Conservation (phyloP, 2,888 invertebrate genomes). For the Orthosia gothica region DNA sequence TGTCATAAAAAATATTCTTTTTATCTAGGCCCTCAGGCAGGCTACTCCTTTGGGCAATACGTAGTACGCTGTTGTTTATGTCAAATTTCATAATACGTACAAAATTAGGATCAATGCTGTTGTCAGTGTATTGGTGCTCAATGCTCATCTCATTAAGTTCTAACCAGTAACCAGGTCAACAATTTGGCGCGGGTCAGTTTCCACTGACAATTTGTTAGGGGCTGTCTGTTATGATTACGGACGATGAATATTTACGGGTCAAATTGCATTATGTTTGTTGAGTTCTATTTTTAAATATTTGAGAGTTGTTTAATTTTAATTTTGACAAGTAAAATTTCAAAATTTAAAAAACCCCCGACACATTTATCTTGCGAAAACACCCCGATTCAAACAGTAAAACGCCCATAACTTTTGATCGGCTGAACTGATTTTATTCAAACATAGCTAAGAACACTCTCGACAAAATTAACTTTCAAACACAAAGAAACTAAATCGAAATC, state of each 20-base stretch:
- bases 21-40: neutral
- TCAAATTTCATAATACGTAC: neutral
- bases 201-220: constrained; percentile 25
- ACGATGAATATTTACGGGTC: constrained; percentile 25
- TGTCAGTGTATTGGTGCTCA: constrained; percentile 17
- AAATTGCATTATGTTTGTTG: neutral
- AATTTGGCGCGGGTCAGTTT: constrained; percentile 23
- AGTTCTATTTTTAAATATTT: neutral
- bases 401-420: no score
- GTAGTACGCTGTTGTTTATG: neutral
- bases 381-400: no score
- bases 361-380: no score
- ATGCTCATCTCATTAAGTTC: constrained; percentile 25
- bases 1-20: no score
- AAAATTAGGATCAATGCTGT: constrained; percentile 21
- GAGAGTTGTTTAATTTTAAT: no score
- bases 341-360: no score
- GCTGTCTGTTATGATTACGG: constrained; percentile 28
- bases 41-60: neutral
- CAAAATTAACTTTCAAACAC: no score
- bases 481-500: no score
- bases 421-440: no score
- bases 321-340: no score
- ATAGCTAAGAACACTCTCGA: no score
- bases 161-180: constrained; percentile 44